Evolutionary conservation across 2,888 invertebrate species (phyloP).

Genomic region (Caenorhabditis sp.): DNA sequence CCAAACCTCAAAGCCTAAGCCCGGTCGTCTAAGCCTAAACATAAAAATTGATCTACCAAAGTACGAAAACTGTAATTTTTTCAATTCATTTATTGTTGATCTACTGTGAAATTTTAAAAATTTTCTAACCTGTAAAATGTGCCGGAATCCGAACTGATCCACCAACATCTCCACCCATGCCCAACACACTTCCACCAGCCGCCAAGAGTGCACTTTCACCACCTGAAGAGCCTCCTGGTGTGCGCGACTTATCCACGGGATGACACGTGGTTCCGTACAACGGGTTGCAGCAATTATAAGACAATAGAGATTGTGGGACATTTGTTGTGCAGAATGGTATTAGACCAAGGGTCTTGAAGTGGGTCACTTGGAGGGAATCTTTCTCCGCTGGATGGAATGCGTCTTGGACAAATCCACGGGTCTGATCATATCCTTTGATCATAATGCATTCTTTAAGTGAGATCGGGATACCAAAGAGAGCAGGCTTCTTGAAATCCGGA

Average conservation of each 20-base stretch:
- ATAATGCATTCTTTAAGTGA: conserved; percentile 63
- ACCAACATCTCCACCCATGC: conserved; percentile 74
- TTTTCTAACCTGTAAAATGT: conserved; percentile 71
- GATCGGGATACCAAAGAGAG: conserved; percentile 65
- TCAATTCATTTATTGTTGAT: too few relatives aligned
- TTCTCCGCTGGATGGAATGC: conserved; percentile 52
- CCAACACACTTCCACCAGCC: conserved; percentile 53
- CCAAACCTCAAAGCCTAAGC: too few relatives aligned
- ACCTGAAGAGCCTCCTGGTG: conserved; percentile 53
- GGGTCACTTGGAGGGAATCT: conserved; percentile 53
- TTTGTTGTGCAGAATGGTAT: conserved; percentile 74
- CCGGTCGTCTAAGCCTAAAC: too few relatives aligned
- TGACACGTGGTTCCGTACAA: conserved; percentile 70
- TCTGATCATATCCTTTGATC: conserved; percentile 63
- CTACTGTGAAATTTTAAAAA: too few relatives aligned
- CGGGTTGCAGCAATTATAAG: conserved; percentile 71
- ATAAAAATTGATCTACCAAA: too few relatives aligned
- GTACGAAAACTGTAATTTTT: too few relatives aligned
- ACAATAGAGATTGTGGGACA: conserved; percentile 71
- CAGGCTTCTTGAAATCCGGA: conserved; percentile 51
- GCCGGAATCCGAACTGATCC: conserved; percentile 75
- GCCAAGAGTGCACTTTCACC: conserved; percentile 71
- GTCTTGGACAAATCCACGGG: conserved; percentile 69
- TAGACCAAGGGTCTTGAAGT: conserved; percentile 71
- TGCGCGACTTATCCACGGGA: conserved; percentile 39